A percentile compares a stretch with the other conserved stretches of the same genome.
These are phyloP conservation scores for Hapalemur alaotrensis DNA, from an alignment of 2,797 vertebrate species.

Conservation along the genomic window DNA sequence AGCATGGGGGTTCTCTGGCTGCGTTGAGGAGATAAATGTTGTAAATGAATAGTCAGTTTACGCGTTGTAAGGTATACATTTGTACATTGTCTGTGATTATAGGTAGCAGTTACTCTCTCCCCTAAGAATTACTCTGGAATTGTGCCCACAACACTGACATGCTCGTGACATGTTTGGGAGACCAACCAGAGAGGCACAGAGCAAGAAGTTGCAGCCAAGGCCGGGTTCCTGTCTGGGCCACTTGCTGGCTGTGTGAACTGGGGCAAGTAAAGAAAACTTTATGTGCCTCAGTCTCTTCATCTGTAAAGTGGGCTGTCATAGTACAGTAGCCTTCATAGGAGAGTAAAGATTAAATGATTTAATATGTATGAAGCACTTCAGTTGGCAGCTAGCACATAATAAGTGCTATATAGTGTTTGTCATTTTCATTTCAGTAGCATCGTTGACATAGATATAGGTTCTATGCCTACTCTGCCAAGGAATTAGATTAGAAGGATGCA, in stretches of 20 bases:
- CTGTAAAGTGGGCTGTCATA: neutral
- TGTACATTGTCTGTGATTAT: neutral
- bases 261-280: neutral
- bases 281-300: neutral
- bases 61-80: neutral
- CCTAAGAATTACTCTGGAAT: neutral
- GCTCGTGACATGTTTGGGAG: neutral
- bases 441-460: neutral
- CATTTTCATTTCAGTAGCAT: neutral
- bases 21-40: neutral
- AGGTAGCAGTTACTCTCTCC: neutral
- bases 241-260: neutral
- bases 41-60: neutral
- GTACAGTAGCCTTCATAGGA: neutral
- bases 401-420: neutral
- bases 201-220: fast-evolving
- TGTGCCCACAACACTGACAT: neutral
- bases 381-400: neutral
- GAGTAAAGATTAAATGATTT: neutral
- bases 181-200: neutral
- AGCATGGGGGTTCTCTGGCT: fast-evolving
- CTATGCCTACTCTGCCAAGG: neutral
- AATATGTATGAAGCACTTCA: neutral
- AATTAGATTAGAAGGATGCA: neutral
- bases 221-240: neutral